A percentile compares a stretch with the other conserved stretches of the same genome.
Conservation (phyloP, 2,888 invertebrate species). For the Pyrgus malvae region DNA sequence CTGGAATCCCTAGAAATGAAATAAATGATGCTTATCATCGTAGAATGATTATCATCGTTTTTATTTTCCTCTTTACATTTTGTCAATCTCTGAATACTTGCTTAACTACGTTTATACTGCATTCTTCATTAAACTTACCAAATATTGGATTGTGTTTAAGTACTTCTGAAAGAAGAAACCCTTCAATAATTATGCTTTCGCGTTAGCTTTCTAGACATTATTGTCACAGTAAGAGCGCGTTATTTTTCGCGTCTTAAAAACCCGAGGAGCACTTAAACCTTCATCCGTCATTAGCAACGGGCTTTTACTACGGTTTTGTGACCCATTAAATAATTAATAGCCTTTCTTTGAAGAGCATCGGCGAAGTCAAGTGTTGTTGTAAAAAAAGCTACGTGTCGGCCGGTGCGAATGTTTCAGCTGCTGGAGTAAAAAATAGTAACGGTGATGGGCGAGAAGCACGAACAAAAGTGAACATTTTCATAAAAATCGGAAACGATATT, state of each 20-base stretch:
- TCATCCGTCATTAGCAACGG: constrained; percentile 53
- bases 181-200: too few relatives aligned
- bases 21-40: too few relatives aligned
- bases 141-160: too few relatives aligned
- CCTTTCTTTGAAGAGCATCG: constrained; percentile 48
- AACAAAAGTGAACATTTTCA: background rate
- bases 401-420: background rate
- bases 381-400: constrained; percentile 2
- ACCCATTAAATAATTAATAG: constrained; percentile 56
- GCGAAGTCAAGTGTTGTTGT: constrained; percentile 5
- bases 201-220: background rate
- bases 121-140: too few relatives aligned
- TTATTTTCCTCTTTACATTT: too few relatives aligned
- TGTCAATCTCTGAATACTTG: too few relatives aligned
- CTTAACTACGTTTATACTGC: too few relatives aligned
- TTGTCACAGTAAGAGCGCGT: constrained; percentile 21
- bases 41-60: too few relatives aligned
- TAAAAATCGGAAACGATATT: background rate
- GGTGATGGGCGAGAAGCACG: background rate
- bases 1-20: too few relatives aligned
- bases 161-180: background rate
- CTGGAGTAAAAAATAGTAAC: background rate
- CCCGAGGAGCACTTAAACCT: constrained; percentile 51
- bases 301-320: constrained; percentile 48
- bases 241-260: constrained; percentile 37